Base-by-base conservation (phyloP, 2,888 invertebrate species). In the Brenthis hecate region DNA sequence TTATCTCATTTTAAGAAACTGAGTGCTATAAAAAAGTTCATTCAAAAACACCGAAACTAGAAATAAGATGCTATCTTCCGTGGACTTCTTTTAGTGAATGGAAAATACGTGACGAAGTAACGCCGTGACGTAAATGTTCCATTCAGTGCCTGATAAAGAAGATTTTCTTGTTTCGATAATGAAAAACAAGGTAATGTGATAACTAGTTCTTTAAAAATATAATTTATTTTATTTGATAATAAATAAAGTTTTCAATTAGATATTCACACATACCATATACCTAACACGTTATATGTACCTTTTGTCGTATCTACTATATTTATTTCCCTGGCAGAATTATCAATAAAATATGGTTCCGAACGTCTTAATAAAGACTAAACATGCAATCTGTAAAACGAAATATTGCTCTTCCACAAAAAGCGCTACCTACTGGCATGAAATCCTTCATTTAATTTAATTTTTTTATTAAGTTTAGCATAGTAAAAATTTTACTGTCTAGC, bases 11-110 rank as follows among this genome's bases (percentile, higher is more conserved):
- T 4, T 5, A 48, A n/a, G 28, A 60, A 60, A 60, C 6, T 28
- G 11, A 23, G 11, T 50, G 48, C 13, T 48, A 60, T 60, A 28
- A 48, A 28, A 60, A 6, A n/a, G 5, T 60, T 60, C 50, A 60
- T 60, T 60, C 60, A 60, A 60, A 60, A 28, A n/a, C 60, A n/a
- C 60, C 48, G 62, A 51, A 36, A 62, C 62, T 36, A 14, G 53
- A 23, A 54, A 53, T 2, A 13, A 51, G 62, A 62, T 62, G 36
- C 54, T 36, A 62, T 62, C 62, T 62, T 23, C 28, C n/a, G 32
- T 14, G 16, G 6, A 28, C 11, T 58, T 8, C 6, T 36, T 43
- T 53, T 43, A 19, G 62, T 62, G 62, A 62, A 62, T 54, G 62
- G 19, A 14, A 19, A 19, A 2, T 36, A 62, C 62, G 62, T 62